Evolutionary conservation across 23 tunicate genomes (phyloP).

Genomic region (Aplidium turbinatum): DNA sequence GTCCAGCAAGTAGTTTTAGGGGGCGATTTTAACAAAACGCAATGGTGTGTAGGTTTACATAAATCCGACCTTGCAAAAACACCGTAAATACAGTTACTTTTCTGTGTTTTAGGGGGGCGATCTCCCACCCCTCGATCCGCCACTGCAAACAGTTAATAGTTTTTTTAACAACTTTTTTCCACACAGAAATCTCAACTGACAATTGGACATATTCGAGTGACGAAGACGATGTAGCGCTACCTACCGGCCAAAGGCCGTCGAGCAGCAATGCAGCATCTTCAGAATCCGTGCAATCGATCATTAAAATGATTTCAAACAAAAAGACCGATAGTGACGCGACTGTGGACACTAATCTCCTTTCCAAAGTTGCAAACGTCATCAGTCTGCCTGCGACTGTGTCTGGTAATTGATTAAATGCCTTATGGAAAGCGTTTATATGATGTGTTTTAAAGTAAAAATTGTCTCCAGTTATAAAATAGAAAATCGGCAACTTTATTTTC

Average conservation of each 20-base stretch:
- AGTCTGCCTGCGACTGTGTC: slow-evolving; percentile 34
- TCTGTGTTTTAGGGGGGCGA: no score
- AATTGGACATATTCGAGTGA: slow-evolving; percentile 90
- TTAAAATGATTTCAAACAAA: slow-evolving; percentile 77
- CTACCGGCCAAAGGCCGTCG: background rate
- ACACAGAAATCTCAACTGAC: slow-evolving; percentile 37
- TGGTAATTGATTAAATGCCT: slow-evolving; percentile 3
- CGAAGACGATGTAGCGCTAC: slow-evolving; percentile 61
- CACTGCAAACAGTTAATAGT: background rate
- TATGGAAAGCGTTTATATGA: no score
- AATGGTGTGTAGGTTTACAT: no score
- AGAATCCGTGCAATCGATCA: slow-evolving; percentile 67
- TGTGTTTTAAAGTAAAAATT: no score
- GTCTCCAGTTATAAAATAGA: no score
- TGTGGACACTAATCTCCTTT: slow-evolving; percentile 67
- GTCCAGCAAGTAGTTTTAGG: no score
- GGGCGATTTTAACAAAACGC: no score
- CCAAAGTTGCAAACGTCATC: slow-evolving; percentile 82
- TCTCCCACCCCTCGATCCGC: no score
- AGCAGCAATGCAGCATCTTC: background rate
- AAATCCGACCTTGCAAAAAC: no score
- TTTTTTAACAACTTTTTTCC: background rate
- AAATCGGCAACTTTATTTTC: no score
- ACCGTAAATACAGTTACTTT: no score
- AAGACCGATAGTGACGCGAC: slow-evolving; percentile 7